Base-by-base conservation (phyloP, 1,140 invertebrate species). In the Phthorimaea operculella region DNA sequence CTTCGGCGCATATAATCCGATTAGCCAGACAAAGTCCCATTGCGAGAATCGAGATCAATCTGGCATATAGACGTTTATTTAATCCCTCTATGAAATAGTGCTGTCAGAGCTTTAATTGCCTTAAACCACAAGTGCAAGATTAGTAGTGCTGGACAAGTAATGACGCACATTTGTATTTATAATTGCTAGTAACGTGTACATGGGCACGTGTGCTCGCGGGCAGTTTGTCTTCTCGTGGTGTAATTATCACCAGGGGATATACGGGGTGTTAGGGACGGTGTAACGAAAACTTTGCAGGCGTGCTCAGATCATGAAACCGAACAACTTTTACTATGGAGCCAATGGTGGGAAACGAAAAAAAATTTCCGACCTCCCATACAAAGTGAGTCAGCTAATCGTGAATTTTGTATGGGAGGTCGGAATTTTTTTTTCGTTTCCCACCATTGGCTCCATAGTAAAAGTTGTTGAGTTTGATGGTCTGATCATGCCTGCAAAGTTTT, bases 1-100 rank as follows among this genome's bases (percentile, higher is more conserved):
- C 64, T 59, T 47, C 57, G 51, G 63, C 64, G 69, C 63, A 66
- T 59, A 60, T 76, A 78, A 82, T 79, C 72, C 66, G 70, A 76
- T 73, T 72, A 67, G 57, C 50, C 59, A 54, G 53, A 63, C 57
- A 33, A 59, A 57, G 53, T 14, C 53, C 51, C 57, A 28, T 48
- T 18, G 57, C 54, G 56, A 57, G 59, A 59, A 65, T 62, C 57
- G 55, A 59, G 50, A 44, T 54, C 51, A 62, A 58, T 57, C 47
- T 36, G 53, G 52, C 55, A 53, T 34, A 44, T 58, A 62, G 58
- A 62, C 57, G 52, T 57, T 59, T 54, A 57, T 61, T 62, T 60
- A 52, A 18, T 57, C 52, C 18, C 11, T 47, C 4, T 6, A 16
- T 47, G 16, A 47, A 16, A 47, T 47, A 9, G n/a, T 47, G 12